Base-by-base conservation (phyloP, 2,113 vertebrate species). In the Rhadina sibilatrix region DNA sequence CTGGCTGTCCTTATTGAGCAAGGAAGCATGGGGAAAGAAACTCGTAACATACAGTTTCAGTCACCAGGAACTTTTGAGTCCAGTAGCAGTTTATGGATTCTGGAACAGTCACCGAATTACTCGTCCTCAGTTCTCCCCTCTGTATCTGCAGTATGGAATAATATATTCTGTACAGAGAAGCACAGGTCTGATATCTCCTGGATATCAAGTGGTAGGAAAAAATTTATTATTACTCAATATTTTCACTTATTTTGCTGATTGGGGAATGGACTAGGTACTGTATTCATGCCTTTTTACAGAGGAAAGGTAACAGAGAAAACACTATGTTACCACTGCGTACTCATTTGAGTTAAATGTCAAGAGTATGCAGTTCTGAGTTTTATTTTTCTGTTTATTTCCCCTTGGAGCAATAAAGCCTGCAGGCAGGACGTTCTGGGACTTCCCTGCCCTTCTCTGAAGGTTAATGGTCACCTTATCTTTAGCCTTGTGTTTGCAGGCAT, bases 381-480 rank as follows among this genome's bases (percentile, higher is more conserved):
- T 77, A 66, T 93, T 94, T 93, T 93, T 92, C 88, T 81, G 24
- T 74, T 88, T 59, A 33, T 88, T 90, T 94, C 83, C 86, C 52
- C 50, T 89, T 71, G 69, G 83, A 84, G 50, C 78, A 85, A 65
- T 87, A 87, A 79, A 91, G 46, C 74, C 74, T 72, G 61, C 61
- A 91, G 86, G 59, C 88, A 84, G 90, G 92, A 95, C 72, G 19
- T 89, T 76, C 40, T 89, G 92, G 83, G 92, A 85, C 60, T 81
- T 72, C 57, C 23, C 22, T 94, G 96, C 50, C 77, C 83, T 96
- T 72, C 74, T 93, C 61, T 91, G 92, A 89, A 94, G 81, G 94
- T 93, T 96, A 92, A 91, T 84, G 83, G 83, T 95, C 91, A 72
- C 78, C 94, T 96, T 96, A 94, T 96, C 94, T 89, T 72, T 61